These are phyloP conservation scores for Ctenosaura bakeri DNA, from an alignment of 2,797 vertebrate species.

Conservation along the genomic window DNA sequence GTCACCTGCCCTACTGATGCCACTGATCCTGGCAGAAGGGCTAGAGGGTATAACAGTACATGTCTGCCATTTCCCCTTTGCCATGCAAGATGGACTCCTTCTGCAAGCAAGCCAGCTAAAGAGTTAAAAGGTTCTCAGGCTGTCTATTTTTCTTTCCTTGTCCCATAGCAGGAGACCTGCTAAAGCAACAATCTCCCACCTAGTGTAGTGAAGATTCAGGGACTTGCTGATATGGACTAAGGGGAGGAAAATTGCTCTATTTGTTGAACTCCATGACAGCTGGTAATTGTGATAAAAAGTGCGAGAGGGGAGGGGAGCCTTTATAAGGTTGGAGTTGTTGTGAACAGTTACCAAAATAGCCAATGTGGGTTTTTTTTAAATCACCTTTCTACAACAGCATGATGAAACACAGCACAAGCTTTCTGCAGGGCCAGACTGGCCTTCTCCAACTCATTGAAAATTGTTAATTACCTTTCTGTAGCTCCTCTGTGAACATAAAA, in stretches of 20 bases:
- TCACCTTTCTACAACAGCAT: conserved; percentile 31
- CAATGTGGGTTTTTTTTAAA: conserved; percentile 48
- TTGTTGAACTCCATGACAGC: conserved; percentile 57
- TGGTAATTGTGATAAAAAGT: conserved; percentile 61
- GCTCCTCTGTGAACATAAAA: conserved; percentile 35
- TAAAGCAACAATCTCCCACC: conserved; percentile 53
- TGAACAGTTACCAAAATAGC: conserved; percentile 42
- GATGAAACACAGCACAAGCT: conserved; percentile 28
- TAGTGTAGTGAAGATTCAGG: conserved; percentile 17
- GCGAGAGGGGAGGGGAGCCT: neutral
- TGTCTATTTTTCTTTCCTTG: conserved; percentile 10
- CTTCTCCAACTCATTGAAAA: conserved; percentile 53
- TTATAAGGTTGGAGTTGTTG: conserved; percentile 39
- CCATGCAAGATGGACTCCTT: neutral
- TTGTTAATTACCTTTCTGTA: conserved; percentile 63
- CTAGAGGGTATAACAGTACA: no score
- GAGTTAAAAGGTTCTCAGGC: conserved; percentile 37
- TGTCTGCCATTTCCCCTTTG: neutral
- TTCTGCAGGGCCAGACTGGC: conserved; percentile 13
- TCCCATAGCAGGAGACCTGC: conserved; percentile 30
- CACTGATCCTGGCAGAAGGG: neutral
- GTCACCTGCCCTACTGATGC: neutral
- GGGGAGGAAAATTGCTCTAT: conserved; percentile 57
- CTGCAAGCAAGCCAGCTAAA: neutral
- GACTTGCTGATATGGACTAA: conserved; percentile 41